A percentile compares a stretch with the other conserved stretches of the same genome.
phyloP scores from a whole-genome alignment of 2,888 invertebrate species.

The Tenthredo distinguenda region DNA sequence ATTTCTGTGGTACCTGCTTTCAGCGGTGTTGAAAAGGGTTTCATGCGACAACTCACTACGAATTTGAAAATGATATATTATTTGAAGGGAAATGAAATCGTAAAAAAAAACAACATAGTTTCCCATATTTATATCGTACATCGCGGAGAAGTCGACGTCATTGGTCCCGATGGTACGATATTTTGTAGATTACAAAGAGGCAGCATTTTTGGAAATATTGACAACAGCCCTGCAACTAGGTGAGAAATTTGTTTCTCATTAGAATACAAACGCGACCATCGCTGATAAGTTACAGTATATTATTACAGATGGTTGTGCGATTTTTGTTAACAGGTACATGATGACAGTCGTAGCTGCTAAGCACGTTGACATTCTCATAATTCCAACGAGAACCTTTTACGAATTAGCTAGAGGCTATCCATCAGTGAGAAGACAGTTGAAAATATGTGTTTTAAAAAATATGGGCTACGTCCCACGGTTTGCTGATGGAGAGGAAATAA shows the following conservation, averaged over 20 bases:
- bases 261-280: neutral
- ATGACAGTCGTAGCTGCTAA: conserved; percentile 55
- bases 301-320: neutral
- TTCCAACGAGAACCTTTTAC: conserved; percentile 32
- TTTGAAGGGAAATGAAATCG: conserved; percentile 58
- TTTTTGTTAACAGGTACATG: conserved; percentile 52
- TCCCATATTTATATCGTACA: conserved; percentile 62
- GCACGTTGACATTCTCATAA: conserved; percentile 33
- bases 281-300: neutral
- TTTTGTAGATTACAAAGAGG: conserved; percentile 59
- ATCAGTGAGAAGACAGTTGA: conserved; percentile 21
- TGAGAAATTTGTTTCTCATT: conserved; percentile 37
- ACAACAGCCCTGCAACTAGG: conserved; percentile 59
- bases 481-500: neutral
- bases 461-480: conserved; percentile 32
- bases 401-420: conserved; percentile 37
- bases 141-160: conserved; percentile 60
- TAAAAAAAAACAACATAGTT: conserved; percentile 63
- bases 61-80: conserved; percentile 61
- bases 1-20: conserved; percentile 61
- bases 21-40: conserved; percentile 57
- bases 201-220: conserved; percentile 63
- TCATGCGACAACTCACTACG: conserved; percentile 60
- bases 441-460: conserved; percentile 36
- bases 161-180: conserved; percentile 60